A percentile compares a stretch with the other conserved stretches of the same genome.
These are phyloP conservation scores for Eilema caniola DNA, from an alignment of 2,888 invertebrate genomes.

Conservation along the genomic window DNA sequence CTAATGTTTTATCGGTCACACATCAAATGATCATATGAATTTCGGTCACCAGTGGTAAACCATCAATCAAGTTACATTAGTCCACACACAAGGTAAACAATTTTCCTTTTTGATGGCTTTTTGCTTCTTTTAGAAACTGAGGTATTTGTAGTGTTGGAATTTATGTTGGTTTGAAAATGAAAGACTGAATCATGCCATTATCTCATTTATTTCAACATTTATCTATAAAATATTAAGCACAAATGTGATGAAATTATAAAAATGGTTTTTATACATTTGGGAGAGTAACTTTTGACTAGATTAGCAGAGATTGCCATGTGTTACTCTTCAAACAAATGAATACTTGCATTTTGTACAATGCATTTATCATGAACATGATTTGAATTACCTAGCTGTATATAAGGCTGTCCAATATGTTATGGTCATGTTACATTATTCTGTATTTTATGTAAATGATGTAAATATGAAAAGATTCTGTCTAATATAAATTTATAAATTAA, in stretches of 20 bases:
- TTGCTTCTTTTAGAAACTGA: slow-evolving; percentile 15
- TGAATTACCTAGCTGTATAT: slow-evolving; percentile 64
- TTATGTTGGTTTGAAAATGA: slow-evolving; percentile 62
- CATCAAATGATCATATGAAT: too few species aligned
- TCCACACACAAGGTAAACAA: not conserved
- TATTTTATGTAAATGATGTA: slow-evolving; percentile 69
- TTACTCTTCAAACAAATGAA: slow-evolving; percentile 58
- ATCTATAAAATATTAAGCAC: slow-evolving; percentile 70
- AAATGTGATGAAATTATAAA: slow-evolving; percentile 67
- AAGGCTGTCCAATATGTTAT: slow-evolving; percentile 51
- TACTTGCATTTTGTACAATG: slow-evolving; percentile 54
- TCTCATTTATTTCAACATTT: slow-evolving; percentile 74
- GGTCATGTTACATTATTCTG: slow-evolving; percentile 49
- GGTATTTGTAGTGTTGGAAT: slow-evolving; percentile 30
- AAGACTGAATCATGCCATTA: slow-evolving; percentile 84
- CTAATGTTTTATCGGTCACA: too few species aligned
- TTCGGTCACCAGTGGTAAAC: too few species aligned
- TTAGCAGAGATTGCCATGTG: slow-evolving; percentile 65
- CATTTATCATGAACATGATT: slow-evolving; percentile 58
- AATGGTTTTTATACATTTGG: slow-evolving; percentile 54
- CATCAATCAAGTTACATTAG: not conserved
- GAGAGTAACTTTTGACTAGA: slow-evolving; percentile 78
- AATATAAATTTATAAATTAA: slow-evolving; percentile 45
- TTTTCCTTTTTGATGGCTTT: not conserved
- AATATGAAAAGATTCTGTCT: slow-evolving; percentile 56